A percentile compares a stretch with the other conserved stretches of the same genome.
Conservation (phyloP, 2,888 invertebrate species). For the Apomyelois bistriatella region DNA sequence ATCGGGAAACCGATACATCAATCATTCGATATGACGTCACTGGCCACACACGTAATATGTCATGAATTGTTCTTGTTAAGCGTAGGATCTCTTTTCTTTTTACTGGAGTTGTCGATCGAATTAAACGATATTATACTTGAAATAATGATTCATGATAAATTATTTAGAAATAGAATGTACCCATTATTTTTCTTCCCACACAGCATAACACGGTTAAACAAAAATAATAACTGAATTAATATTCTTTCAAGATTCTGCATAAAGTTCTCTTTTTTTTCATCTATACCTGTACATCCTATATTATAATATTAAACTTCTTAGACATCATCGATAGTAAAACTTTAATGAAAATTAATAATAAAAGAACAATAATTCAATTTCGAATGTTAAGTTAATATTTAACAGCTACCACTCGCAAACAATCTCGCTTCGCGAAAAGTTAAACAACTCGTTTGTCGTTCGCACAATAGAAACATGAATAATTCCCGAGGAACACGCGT, state of each 20-base stretch:
- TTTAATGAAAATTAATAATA: neutral
- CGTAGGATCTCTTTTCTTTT: neutral
- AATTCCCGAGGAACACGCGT: slow-evolving; percentile 3
- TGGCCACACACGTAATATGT: neutral
- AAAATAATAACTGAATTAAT: too few species aligned
- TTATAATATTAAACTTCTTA: too few species aligned
- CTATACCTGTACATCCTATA: too few species aligned
- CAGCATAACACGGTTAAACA: too few species aligned
- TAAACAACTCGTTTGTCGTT: slow-evolving; percentile 7
- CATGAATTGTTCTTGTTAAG: neutral
- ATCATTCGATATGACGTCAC: neutral
- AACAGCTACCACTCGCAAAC: neutral
- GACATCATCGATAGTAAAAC: too few species aligned
- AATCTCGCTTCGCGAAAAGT: neutral
- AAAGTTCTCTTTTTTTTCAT: too few species aligned
- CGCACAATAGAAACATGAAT: slow-evolving; percentile 7
- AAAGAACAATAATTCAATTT: neutral
- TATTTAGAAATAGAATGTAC: too few species aligned
- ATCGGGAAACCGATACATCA: neutral
- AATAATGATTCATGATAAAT: too few species aligned
- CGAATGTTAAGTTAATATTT: neutral
- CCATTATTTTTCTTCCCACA: too few species aligned
- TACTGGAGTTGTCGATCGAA: neutral
- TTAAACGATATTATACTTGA: neutral
- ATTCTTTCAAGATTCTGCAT: too few species aligned